Conservation (phyloP, 2,888 invertebrate species). For the Eilema caniola region DNA sequence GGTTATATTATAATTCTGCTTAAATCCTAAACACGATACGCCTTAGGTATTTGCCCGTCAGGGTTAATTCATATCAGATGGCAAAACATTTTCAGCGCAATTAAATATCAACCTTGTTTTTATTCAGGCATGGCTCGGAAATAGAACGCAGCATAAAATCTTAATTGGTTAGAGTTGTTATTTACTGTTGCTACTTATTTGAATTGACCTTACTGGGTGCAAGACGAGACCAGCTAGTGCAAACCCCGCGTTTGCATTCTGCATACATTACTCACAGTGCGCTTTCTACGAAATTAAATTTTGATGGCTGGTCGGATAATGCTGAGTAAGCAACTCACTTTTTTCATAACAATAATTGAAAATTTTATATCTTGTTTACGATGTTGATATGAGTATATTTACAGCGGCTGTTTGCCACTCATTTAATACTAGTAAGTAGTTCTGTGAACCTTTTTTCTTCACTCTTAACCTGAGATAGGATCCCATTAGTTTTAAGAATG, state of each 20-base stretch:
- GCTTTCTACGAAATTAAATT: slow-evolving; percentile 83
- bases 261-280: slow-evolving; percentile 77
- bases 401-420: slow-evolving; percentile 11
- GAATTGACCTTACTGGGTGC: slow-evolving; percentile 33
- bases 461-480: no score
- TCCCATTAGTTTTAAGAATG: no score
- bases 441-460: no score
- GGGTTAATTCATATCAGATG: no score
- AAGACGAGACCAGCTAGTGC: slow-evolving; percentile 41
- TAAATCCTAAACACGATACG: slow-evolving; percentile 50
- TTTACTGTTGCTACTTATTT: no score
- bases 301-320: slow-evolving; percentile 76
- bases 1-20: slow-evolving; percentile 38
- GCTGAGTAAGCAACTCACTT: slow-evolving; percentile 64
- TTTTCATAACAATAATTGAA: slow-evolving; percentile 64
- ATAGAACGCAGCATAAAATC: no score
- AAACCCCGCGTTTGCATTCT: slow-evolving; percentile 59
- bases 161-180: no score
- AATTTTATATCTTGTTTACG: slow-evolving; percentile 50
- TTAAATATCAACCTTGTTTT: no score
- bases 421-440: no score
- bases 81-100: no score
- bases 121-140: no score
- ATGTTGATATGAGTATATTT: neutral
- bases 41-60: slow-evolving; percentile 49